These are phyloP conservation scores for Ranitomeya variabilis DNA, from an alignment of 2,113 vertebrate genomes.

Conservation along the genomic window DNA sequence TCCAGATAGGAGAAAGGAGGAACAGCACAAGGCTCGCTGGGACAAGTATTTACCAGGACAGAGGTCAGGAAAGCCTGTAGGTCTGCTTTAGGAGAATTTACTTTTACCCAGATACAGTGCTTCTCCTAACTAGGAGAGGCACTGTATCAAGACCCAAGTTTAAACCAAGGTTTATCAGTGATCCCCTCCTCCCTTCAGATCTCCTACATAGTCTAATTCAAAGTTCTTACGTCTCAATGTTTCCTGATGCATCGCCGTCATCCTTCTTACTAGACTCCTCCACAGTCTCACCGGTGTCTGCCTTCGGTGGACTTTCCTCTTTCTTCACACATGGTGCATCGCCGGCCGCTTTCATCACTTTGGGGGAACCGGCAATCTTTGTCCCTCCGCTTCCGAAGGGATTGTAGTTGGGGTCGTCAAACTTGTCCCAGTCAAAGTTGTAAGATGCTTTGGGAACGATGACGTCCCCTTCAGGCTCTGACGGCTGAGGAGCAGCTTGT, in stretches of 20 bases:
- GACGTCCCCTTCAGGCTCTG: conserved; percentile 51
- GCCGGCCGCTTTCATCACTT: conserved; percentile 14
- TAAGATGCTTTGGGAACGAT: conserved; percentile 69
- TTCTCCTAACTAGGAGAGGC: too few relatives aligned
- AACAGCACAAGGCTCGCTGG: too few relatives aligned
- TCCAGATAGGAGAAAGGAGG: too few relatives aligned
- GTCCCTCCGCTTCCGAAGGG: conserved; percentile 62
- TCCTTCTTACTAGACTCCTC: neutral
- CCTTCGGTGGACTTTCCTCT: conserved; percentile 29
- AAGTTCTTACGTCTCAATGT: neutral
- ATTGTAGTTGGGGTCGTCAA: conserved; percentile 77
- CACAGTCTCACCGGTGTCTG: neutral
- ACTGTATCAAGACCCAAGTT: too few relatives aligned
- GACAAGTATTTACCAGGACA: too few relatives aligned
- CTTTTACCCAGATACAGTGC: too few relatives aligned
- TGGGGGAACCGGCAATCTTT: conserved; percentile 68
- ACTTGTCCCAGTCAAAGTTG: conserved; percentile 71
- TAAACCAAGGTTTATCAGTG: too few relatives aligned
- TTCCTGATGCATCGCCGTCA: neutral
- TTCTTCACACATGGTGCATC: neutral
- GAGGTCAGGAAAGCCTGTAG: too few relatives aligned
- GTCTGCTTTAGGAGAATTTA: too few relatives aligned
- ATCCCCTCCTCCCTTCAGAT: neutral
- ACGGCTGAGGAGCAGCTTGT: conserved; percentile 66
- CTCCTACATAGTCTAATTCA: neutral